Evolutionary conservation across 2,113 vertebrate species (phyloP), one percentile per base, ranked within the genome.

Genomic region (Cygnus atratus): DNA sequence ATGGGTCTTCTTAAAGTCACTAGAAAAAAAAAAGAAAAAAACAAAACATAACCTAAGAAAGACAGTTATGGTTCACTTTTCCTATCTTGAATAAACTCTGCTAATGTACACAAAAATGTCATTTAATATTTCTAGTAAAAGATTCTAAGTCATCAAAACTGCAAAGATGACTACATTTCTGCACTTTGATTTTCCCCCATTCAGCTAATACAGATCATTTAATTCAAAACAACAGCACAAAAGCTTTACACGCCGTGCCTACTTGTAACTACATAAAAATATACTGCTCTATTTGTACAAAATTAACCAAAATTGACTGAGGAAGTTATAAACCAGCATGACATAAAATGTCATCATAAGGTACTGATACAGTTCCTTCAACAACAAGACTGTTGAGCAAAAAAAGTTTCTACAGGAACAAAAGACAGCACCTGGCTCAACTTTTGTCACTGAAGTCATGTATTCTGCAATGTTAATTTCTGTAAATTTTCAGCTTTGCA

Each of bases 1-100:
- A 96, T 89, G 91, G 94, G 37, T 90, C 41, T 75, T 97, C 97
- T 89, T 97, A 95, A 98, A 98, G 95, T 96, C 92, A 93, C 58
- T 93, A 82, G 37, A 67, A 90, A 90, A 93, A 95, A 89, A 87
- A 46, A 35, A 76, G 35, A 39, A 39, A 33, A 29, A 2, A 3
- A 3, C 24, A 71, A 29, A 70, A 48, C 26, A 20, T 28, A 95
- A 81, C 59, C 52, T 58, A 83, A 78, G 29, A 72, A 88, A 80
- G 91, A 88, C 35, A 95, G 93, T 97, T 97, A 88, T 25, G 83
- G 82, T 96, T 97, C 96, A 96, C 81, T 96, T 95, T 95, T 97
- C 85, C 35, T 22, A 17, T 96, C 71, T 78, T 93, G 86, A 96
- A 81, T 66, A n/a, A 55, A 67, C 28, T 77, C 66, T 90, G 74